Base-by-base conservation (phyloP, 2,888 invertebrate species). In the Melanargia galathea region DNA sequence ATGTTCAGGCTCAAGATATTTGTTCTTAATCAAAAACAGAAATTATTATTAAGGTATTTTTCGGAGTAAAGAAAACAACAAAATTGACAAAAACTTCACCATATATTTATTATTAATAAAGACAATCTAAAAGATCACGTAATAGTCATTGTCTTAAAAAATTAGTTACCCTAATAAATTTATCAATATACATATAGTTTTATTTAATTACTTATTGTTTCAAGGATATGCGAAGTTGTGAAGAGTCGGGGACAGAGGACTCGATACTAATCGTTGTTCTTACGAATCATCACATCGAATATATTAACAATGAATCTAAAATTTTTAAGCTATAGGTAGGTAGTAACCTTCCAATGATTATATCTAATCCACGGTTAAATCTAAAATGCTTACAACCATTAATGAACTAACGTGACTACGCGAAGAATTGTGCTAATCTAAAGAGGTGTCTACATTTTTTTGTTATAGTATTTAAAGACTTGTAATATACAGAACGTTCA, bases 81-180 rank as follows among this genome's bases (percentile, higher is more conserved):
- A n/a, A 87, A 75, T 84, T 82, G 86, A 87, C 87, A 87, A 91
- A 90, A 91, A 89, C 88, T 91, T 90, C 90, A 90, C 90, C 91
- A 90, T 90, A 89, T 90, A 90, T 91, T 91, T 90, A 91, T 91
- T 90, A 91, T 90, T 90, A 90, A 91, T 91, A 91, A 91, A 91
- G 90, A 91, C 91, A 91, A 90, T 91, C 91, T 91, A 91, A 91
- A 91, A 91, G 91, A 90, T 91, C 91, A 91, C 90, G 85, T 90
- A 90, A 87, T 88, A 89, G 89, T 90, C 89, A 89, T 88, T 90
- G 88, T 85, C 91, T 90, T 91, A 90, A 88, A 91, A 91, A 91
- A 90, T 90, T 90, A 90, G 84, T 90, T 90, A 91, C 84, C 90
- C 90, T 91, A 91, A 87, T 91, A 90, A 87, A 90, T 90, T 90